Base-by-base conservation (phyloP, 1,140 invertebrate genomes). In the Bombus superbus region DNA sequence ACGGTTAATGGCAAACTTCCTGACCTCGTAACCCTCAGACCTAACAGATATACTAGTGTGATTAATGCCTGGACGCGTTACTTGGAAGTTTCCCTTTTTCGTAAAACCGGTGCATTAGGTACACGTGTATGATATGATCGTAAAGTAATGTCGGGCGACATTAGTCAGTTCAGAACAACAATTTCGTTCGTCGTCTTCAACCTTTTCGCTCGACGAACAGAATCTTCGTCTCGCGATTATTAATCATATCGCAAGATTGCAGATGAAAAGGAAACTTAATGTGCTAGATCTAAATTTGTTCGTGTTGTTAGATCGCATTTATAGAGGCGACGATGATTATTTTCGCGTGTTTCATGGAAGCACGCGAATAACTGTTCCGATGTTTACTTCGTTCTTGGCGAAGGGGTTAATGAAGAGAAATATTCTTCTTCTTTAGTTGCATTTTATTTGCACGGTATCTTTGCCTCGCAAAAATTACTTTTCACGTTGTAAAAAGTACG, bases 1-100 rank as follows among this genome's bases (percentile, higher is more conserved):
- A 22, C 78, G 42, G 69, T 85, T 85, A 85, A 85, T 81, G 78
- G 77, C 83, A 85, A 85, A 85, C 57, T 81, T 77, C 69, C 83
- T 81, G 83, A 85, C 83, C 83, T 42, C 69, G 32, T 85, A 85
- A 85, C 78, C 78, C 78, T 59, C 77, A 81, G 83, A 66, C 44
- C 78, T 38, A 74, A 38, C 77, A 81, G 71, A 85, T 81, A 78
- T 75, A 81, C 71, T 44, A 22, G 42, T 32, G 35, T 74, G 83
- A 85, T 85, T 85, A 85, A 81, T 85, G 13, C 25, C 15, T 53
- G 57, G 44, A 74, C 71, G 57, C 59, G 77, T 68, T 85, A 66
- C 42, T 74, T 57, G n/a, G 13, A 66, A 74, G 59, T 35, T 66
- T 22, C 38, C 38, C 10, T 35, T 64, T 35, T 15, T 25, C 53